phyloP scores from a whole-genome alignment of 2,797 vertebrate species.

The Myotis daubentonii region DNA sequence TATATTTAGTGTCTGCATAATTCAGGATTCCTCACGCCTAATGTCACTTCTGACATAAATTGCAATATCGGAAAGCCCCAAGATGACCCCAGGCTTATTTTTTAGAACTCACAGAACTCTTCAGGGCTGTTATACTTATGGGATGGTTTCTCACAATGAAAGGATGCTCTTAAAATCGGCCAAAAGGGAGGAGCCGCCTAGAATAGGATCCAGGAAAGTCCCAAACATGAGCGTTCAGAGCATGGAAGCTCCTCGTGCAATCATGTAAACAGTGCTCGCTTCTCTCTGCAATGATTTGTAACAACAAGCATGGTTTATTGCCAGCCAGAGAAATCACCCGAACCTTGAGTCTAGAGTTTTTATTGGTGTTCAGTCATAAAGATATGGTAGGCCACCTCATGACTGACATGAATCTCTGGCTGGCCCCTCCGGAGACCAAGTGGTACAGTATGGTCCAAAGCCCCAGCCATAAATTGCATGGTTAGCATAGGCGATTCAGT shows the following conservation, averaged over 20 bases:
- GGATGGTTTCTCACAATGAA: not conserved
- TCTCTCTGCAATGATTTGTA: not conserved
- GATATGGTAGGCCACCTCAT: not conserved
- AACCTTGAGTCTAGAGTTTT: not conserved
- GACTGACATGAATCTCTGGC: not conserved
- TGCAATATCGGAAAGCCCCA: not conserved
- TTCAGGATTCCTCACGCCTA: not conserved
- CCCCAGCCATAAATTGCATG: not conserved
- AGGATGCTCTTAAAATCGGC: not conserved
- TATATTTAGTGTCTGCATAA: not conserved
- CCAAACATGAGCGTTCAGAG: not conserved
- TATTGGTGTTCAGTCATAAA: not conserved
- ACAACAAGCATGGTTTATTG: not conserved
- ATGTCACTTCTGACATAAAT: not conserved
- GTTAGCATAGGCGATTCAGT: not conserved
- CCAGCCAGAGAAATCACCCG: not conserved
- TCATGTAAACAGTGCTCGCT: not conserved
- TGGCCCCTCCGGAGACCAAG: not conserved
- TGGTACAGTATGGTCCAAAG: not conserved
- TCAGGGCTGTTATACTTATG: not conserved
- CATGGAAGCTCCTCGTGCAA: not conserved
- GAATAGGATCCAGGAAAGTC: fast-evolving
- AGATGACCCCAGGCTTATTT: not conserved
- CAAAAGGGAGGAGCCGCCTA: not conserved
- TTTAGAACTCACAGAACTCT: not conserved